phyloP scores from a whole-genome alignment of 2,797 vertebrate genomes.

The Petrocephalus sullivani region DNA sequence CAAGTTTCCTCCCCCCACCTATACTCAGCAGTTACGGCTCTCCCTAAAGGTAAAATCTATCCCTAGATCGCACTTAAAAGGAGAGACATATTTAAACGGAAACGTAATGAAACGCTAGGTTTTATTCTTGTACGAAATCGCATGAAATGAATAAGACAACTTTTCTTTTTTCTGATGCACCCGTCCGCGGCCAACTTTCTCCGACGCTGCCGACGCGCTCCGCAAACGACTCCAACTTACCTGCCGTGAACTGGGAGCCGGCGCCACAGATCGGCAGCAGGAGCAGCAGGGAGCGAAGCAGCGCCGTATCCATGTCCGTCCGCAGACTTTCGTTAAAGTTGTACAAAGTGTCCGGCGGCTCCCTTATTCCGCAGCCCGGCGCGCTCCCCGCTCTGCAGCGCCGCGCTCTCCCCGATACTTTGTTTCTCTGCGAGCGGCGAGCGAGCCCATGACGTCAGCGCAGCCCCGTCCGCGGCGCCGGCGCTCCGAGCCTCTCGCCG shows the following conservation, averaged over 20 bases:
- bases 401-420: conserved; percentile 37
- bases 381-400: conserved; percentile 41
- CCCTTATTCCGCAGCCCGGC: conserved; percentile 37
- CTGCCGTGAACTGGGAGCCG: conserved; percentile 38
- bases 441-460: conserved; percentile 39
- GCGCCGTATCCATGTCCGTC: conserved; percentile 37
- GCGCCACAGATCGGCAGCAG: conserved; percentile 17
- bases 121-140: neutral
- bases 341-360: conserved; percentile 29
- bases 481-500: neutral
- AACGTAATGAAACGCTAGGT: neutral
- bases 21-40: neutral
- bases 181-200: conserved; percentile 27
- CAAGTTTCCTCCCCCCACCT: conserved; percentile 2
- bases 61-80: neutral
- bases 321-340: conserved; percentile 33
- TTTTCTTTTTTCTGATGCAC: neutral
- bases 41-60: neutral
- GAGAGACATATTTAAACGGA: neutral
- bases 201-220: conserved; percentile 1
- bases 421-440: conserved; percentile 37
- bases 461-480: conserved; percentile 14
- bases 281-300: conserved; percentile 28
- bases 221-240: conserved; percentile 37
- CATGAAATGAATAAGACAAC: conserved; percentile 16